phyloP scores from a whole-genome alignment of 2,888 invertebrate genomes.

The Phortica okadai region DNA sequence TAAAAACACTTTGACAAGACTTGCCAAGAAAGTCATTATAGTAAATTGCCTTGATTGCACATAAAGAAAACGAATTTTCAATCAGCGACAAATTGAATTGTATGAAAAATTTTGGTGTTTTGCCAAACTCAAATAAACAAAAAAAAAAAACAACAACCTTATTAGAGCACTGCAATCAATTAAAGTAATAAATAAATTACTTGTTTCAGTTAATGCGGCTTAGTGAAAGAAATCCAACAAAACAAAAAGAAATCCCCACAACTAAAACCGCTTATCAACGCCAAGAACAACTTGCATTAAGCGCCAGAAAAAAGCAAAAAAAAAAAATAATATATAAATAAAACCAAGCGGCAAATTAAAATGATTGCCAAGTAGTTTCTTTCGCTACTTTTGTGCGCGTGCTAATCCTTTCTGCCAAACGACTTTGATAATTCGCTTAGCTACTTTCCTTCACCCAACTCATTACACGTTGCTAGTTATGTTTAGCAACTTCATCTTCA shows the following conservation, averaged over 20 bases:
- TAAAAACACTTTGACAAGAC: not conserved
- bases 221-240: not conserved
- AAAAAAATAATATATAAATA: too few relatives aligned
- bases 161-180: slow-evolving; percentile 10
- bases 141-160: not conserved
- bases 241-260: slow-evolving; percentile 11
- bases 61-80: slow-evolving; percentile 32
- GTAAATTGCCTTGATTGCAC: slow-evolving; percentile 45
- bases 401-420: slow-evolving; percentile 25
- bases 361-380: slow-evolving; percentile 15
- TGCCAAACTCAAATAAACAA: slow-evolving; percentile 15
- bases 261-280: slow-evolving; percentile 11
- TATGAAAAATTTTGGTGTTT: not conserved
- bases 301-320: not conserved
- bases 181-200: slow-evolving; percentile 27
- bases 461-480: not conserved
- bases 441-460: not conserved
- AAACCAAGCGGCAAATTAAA: slow-evolving; percentile 23
- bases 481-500: slow-evolving; percentile 17
- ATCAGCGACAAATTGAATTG: slow-evolving; percentile 18
- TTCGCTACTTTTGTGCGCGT: not conserved
- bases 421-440: not conserved
- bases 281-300: slow-evolving; percentile 6
- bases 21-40: slow-evolving; percentile 48
- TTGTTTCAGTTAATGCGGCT: slow-evolving; percentile 1